Base-by-base conservation (phyloP, 2,113 vertebrate genomes). In the Blennius ocellaris region DNA sequence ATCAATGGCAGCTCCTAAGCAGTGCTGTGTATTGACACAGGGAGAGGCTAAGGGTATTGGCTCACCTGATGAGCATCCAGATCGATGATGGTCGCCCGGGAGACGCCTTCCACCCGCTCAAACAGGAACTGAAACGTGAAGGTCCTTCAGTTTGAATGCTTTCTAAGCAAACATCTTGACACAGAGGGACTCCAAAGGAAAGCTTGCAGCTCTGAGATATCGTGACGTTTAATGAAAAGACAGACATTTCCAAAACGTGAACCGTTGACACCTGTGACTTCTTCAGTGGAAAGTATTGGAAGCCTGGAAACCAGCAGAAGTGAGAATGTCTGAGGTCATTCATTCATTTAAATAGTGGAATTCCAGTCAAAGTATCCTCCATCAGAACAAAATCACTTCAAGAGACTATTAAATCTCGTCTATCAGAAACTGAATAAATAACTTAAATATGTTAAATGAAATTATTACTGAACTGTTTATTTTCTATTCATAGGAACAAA, bases 51-150 rank as follows among this genome's bases (percentile, higher is more conserved):
- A 84, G 80, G 62, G 73, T 62, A 39, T 60, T 2, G 43, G 78
- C 94, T 95, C 87, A 99, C 97, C 96, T 99, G 97, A 91, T 99
- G 97, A 81, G 97, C 97, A 68, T 99, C 97, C 54, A 99, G 93
- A 82, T 99, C 97, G 14, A 99, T 96, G 85, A 99, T 98, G 51
- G 96, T 97, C 21, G 95, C 97, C 88, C 82, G 97, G 78, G 94
- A 94, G 78, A 99, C 84, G 17, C 96, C 96, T 84, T 95, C 96
- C 50, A 99, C 93, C 83, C 96, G 93, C 54, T 99, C 96, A 90
- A 99, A 99, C 64, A 99, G 92, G 85, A 99, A 99, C 97, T 99
- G 76, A 55, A 11, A 60, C 1, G 82, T 6, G 7, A 61, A 78
- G 8, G 47, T 36, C 6, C 71, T 66, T 51, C 76, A 15, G 47